Evolutionary conservation across 2,113 vertebrate genomes (phyloP).

Genomic region (Jaculus jaculus): DNA sequence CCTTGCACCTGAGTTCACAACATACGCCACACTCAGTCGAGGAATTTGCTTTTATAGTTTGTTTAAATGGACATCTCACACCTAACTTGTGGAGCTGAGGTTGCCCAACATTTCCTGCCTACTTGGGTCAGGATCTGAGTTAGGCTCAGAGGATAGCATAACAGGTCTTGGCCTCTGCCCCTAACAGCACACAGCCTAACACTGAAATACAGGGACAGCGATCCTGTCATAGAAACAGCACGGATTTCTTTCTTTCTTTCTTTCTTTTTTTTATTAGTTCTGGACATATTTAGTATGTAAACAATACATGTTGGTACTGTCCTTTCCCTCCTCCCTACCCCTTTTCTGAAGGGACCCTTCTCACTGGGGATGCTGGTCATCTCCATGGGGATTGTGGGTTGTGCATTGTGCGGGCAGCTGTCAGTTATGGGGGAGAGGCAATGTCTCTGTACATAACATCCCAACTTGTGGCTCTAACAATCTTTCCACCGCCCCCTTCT

Average conservation of each 20-base stretch:
- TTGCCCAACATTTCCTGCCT: neutral
- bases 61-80: neutral
- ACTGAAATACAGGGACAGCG: neutral
- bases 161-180: neutral
- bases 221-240: neutral
- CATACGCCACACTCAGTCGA: neutral
- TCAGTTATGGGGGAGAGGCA: no score
- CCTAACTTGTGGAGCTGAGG: neutral
- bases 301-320: neutral
- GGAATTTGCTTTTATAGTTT: neutral
- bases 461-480: no score
- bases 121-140: neutral
- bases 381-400: no score
- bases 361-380: no score
- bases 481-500: no score
- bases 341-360: no score
- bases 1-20: neutral
- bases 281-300: neutral
- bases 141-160: neutral
- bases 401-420: no score
- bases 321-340: no score
- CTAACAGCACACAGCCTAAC: neutral
- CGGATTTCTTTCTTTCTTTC: neutral
- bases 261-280: no score
- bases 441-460: no score